Conservation (phyloP, 2,113 vertebrate species). For the Poicephalus gulielmi region DNA sequence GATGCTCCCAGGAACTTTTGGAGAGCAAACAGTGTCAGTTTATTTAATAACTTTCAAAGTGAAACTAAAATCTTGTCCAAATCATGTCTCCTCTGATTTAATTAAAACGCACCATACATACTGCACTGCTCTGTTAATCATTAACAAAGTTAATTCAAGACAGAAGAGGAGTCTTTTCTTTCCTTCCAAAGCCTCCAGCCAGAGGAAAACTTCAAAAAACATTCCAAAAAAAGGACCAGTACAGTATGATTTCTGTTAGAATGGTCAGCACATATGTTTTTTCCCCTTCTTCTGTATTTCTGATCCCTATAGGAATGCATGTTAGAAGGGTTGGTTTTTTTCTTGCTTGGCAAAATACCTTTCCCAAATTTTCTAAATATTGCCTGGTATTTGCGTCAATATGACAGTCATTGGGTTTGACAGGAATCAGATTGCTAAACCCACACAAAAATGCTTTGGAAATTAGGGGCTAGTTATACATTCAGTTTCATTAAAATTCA, state of each 20-base stretch:
- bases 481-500: not conserved
- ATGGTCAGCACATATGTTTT: slow-evolving; percentile 6
- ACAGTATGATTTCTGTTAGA: slow-evolving; percentile 38
- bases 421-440: slow-evolving; percentile 54
- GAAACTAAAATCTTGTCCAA: slow-evolving; percentile 70
- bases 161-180: slow-evolving; percentile 54
- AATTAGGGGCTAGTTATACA: slow-evolving; percentile 27
- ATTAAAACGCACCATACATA: slow-evolving; percentile 66
- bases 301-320: slow-evolving; percentile 23
- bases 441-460: slow-evolving; percentile 47
- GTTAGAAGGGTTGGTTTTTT: not conserved
- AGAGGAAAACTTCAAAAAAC: slow-evolving; percentile 33
- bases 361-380: slow-evolving; percentile 45
- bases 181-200: slow-evolving; percentile 37
- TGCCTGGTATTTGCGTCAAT: slow-evolving; percentile 43
- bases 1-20: slow-evolving; percentile 51
- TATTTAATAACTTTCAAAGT: slow-evolving; percentile 72
- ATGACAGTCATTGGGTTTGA: slow-evolving; percentile 33
- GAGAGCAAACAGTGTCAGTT: slow-evolving; percentile 63
- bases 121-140: slow-evolving; percentile 63
- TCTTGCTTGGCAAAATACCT: slow-evolving; percentile 54
- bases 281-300: not conserved
- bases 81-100: slow-evolving; percentile 69
- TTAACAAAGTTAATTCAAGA: slow-evolving; percentile 65
- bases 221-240: not conserved